phyloP scores from a whole-genome alignment of 2,113 vertebrate genomes.

The Cephalopholis sonnerati region DNA sequence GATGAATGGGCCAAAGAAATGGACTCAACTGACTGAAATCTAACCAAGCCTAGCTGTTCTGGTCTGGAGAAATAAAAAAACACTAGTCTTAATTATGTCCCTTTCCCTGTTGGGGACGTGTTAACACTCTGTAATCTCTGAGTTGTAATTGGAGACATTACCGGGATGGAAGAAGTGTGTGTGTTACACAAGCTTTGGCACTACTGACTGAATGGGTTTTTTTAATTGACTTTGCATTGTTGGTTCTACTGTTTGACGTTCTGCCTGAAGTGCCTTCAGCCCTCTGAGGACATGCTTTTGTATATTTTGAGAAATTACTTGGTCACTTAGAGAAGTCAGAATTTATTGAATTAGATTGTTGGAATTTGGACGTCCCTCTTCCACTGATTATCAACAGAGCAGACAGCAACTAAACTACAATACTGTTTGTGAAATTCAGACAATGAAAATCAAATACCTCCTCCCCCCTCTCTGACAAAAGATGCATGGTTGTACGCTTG shows the following conservation, averaged over 20 bases:
- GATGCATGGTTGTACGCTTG: constrained; percentile 46
- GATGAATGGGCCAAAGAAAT: constrained; percentile 60
- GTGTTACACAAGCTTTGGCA: constrained; percentile 60
- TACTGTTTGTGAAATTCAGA: constrained; percentile 14
- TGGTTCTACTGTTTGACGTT: constrained; percentile 48
- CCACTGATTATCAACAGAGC: neutral
- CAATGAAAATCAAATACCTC: constrained; percentile 42
- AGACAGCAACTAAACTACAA: neutral
- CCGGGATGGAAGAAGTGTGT: constrained; percentile 40
- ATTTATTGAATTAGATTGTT: constrained; percentile 6
- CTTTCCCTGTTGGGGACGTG: constrained; percentile 31
- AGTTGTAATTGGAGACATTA: constrained; percentile 78
- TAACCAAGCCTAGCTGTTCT: constrained; percentile 27
- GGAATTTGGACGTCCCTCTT: neutral
- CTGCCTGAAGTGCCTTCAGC: constrained; percentile 78
- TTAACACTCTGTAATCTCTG: constrained; percentile 66
- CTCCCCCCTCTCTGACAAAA: constrained; percentile 14
- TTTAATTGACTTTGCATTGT: constrained; percentile 41
- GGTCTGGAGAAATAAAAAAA: constrained; percentile 20
- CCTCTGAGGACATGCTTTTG: constrained; percentile 16
- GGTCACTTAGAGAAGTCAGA: neutral
- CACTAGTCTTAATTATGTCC: constrained; percentile 66
- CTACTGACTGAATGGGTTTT: constrained; percentile 71
- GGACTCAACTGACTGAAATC: constrained; percentile 32
- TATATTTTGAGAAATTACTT: constrained; percentile 12